Evolutionary conservation across 2,113 vertebrate genomes (phyloP).

Genomic region (Labeo rohita): DNA sequence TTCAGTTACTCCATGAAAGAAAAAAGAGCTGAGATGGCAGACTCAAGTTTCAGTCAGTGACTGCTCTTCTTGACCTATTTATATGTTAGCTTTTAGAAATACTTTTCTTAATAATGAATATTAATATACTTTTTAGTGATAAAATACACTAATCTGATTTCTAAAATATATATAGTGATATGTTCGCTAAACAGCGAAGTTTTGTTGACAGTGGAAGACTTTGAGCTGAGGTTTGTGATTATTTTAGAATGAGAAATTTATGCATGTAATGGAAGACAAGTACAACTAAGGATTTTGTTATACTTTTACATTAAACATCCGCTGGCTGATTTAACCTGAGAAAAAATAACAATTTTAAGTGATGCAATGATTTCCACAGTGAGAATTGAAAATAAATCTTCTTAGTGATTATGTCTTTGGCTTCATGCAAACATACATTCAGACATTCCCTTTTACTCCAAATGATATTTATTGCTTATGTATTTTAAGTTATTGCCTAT

Average conservation of each 20-base stretch:
- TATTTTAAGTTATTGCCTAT: slow-evolving; percentile 34
- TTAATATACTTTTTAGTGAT: background rate
- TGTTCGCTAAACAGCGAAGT: background rate
- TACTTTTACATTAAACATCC: background rate
- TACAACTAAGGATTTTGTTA: slow-evolving; percentile 17
- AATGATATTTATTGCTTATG: slow-evolving; percentile 23
- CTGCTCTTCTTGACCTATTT: slow-evolving; percentile 59
- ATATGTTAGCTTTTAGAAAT: background rate
- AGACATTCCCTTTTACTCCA: background rate
- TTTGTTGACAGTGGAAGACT: slow-evolving; percentile 50
- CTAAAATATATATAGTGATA: slow-evolving; percentile 7
- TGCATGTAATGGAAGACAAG: slow-evolving; percentile 53
- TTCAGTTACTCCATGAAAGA: slow-evolving; percentile 42
- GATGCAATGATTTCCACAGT: slow-evolving; percentile 39
- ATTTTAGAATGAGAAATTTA: slow-evolving; percentile 24
- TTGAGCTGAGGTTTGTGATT: slow-evolving; percentile 37
- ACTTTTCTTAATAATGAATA: background rate
- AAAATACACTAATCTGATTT: slow-evolving; percentile 17
- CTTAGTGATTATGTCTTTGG: slow-evolving; percentile 44
- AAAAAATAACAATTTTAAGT: background rate
- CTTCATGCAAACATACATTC: slow-evolving; percentile 28
- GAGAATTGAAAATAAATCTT: slow-evolving; percentile 48
- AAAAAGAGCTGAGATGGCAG: slow-evolving; percentile 1
- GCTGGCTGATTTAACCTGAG: slow-evolving; percentile 22
- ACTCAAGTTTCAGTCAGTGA: slow-evolving; percentile 62